Conservation (phyloP, 2,113 vertebrate species). For the Pomatostomus ruficeps region DNA sequence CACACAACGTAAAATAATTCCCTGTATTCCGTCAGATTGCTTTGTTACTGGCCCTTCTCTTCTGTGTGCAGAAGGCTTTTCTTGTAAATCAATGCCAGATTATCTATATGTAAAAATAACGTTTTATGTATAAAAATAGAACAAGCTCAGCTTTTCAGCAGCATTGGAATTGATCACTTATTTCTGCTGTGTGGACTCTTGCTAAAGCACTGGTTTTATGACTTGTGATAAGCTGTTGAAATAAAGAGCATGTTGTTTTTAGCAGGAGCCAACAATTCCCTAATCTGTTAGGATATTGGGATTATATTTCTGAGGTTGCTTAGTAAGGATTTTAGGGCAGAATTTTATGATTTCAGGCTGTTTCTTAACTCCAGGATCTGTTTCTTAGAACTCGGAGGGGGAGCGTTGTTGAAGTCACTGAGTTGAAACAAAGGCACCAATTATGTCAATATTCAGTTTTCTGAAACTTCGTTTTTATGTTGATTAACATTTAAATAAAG, state of each 20-base stretch:
- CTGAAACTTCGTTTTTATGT: background rate
- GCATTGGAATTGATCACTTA: background rate
- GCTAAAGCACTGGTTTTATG: background rate
- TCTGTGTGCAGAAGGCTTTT: background rate
- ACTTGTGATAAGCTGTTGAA: slow-evolving; percentile 14
- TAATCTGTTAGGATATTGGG: background rate
- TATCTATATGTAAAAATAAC: background rate
- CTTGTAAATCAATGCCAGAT: background rate
- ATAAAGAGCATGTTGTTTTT: slow-evolving; percentile 12
- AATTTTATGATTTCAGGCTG: background rate
- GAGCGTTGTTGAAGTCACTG: background rate
- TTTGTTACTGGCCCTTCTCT: background rate
- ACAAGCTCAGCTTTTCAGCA: slow-evolving; percentile 9
- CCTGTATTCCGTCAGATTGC: background rate
- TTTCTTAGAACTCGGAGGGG: background rate
- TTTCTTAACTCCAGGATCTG: background rate
- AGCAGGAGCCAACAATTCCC: background rate
- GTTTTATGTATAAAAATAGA: background rate
- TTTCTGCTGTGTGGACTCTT: background rate
- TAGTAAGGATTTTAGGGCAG: background rate
- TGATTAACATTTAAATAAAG: background rate
- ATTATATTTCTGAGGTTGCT: slow-evolving; percentile 37
- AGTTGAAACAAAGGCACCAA: background rate
- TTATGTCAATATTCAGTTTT: background rate
- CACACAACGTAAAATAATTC: background rate